Evolutionary conservation across 1,140 invertebrate species (phyloP), one percentile per base, ranked within the genome.

Genomic region (Vanessa atalanta): DNA sequence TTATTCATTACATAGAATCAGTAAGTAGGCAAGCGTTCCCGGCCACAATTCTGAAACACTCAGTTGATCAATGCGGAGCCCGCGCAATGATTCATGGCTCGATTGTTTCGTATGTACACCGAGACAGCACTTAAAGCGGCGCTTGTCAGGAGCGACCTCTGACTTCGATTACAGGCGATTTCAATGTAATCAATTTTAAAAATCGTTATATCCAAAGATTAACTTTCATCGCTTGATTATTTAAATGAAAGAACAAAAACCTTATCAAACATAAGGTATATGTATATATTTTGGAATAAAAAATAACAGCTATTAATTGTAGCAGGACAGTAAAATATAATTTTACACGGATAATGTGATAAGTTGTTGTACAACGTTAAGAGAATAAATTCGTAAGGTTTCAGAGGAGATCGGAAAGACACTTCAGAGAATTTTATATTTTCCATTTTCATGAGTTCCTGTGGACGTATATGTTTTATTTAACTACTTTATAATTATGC

Each of bases 1-100:
- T 86, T 84, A 84, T 87, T 81, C 85, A 88, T 81, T 78, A 81
- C 48, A 71, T 77, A 60, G 79, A 82, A 83, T 81, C 60, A 79
- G 73, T 82, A 79, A 83, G 76, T 71, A 70, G 71, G 73, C 73
- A 20, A 75, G 66, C 81, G 70, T 63, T 75, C 72, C 66, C 73
- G 73, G 70, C 69, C 68, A 57, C 70, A 70, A 70, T 81, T 80
- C 77, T 82, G 73, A 76, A 83, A 81, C 75, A 73, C 72, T 80
- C 77, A 73, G 66, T 71, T 68, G 73, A 78, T 79, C 63, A 75
- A 73, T 63, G 61, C 77, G 31, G 73, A 73, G 75, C 64, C 63
- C 65, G 76, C 66, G 76, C 78, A 75, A 81, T 86, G 82, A 86
- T 81, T 86, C 84, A 85, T 75, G 43, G 57, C 65, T 76, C 78